phyloP scores from a whole-genome alignment of 2,888 invertebrate genomes.

The Noctua comes region DNA sequence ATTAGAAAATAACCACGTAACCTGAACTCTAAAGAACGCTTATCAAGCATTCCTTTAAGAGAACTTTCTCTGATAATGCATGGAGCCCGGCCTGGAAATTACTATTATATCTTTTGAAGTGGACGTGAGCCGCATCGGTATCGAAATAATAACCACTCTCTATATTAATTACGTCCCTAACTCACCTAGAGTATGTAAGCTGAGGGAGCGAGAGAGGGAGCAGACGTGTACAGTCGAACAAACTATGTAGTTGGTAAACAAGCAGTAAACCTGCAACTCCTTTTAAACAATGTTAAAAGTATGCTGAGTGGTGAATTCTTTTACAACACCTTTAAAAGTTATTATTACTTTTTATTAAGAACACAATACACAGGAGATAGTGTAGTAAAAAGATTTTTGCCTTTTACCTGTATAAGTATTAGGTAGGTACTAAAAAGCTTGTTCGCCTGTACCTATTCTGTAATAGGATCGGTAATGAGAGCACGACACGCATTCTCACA shows the following conservation, averaged over 20 bases:
- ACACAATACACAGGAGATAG: not conserved
- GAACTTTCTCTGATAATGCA: conserved; percentile 87
- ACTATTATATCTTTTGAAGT: conserved; percentile 77
- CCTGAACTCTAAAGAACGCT: conserved; percentile 62
- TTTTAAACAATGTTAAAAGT: not conserved
- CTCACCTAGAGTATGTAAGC: conserved; percentile 75
- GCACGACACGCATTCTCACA: conserved; percentile 78
- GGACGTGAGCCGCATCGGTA: conserved; percentile 73
- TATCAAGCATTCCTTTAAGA: conserved; percentile 77
- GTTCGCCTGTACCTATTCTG: conserved; percentile 62
- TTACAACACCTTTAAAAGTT: not conserved
- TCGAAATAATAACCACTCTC: conserved; percentile 86
- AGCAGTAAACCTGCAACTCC: not conserved
- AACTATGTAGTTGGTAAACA: not conserved
- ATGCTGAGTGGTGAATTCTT: not conserved
- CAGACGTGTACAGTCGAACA: conserved; percentile 65
- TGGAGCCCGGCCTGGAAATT: conserved; percentile 75
- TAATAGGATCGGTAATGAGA: conserved; percentile 75
- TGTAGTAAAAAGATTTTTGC: not conserved
- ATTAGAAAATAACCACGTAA: conserved; percentile 66
- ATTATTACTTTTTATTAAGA: not conserved
- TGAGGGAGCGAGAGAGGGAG: conserved; percentile 81
- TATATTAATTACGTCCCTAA: conserved; percentile 85
- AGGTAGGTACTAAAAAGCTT: not conserved
- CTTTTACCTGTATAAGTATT: not conserved